Evolutionary conservation across 2,797 vertebrate genomes (phyloP).

Genomic region (Melanotaenia pygmaea): DNA sequence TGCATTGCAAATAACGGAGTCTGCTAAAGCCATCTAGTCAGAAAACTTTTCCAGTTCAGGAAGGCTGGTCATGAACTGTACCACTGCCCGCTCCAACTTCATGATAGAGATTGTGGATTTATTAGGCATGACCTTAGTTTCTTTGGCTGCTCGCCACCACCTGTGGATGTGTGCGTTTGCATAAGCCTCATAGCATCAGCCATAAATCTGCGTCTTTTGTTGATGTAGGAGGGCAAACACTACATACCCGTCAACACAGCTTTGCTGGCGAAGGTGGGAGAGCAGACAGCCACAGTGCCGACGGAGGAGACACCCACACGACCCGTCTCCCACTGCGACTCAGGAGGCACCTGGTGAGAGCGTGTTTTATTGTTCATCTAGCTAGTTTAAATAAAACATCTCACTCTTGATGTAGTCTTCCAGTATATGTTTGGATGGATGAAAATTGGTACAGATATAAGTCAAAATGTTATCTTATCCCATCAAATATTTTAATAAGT

Average conservation of each 20-base stretch:
- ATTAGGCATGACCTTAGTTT: constrained; percentile 49
- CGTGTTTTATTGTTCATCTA: background rate
- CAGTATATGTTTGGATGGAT: background rate
- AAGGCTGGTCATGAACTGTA: constrained; percentile 37
- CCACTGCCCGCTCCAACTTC: constrained; percentile 31
- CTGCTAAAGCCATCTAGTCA: constrained; percentile 46
- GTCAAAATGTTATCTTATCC: background rate
- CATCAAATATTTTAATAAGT: background rate
- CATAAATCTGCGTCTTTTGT: constrained; percentile 38
- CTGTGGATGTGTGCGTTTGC: constrained; percentile 40
- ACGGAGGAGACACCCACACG: constrained; percentile 80
- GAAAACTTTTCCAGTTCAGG: constrained; percentile 45
- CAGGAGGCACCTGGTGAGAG: constrained; percentile 86
- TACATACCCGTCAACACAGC: constrained; percentile 94
- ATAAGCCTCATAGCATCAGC: constrained; percentile 9
- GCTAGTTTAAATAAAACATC: constrained; percentile 7
- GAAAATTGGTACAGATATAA: background rate
- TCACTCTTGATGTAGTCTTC: background rate
- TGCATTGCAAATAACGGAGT: constrained; percentile 37
- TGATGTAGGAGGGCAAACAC: constrained; percentile 91
- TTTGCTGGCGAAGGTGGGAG: constrained; percentile 81
- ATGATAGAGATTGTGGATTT: constrained; percentile 44
- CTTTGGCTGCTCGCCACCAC: constrained; percentile 59
- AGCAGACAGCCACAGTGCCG: constrained; percentile 68
- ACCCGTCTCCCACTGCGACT: constrained; percentile 81